Conservation (phyloP, 1,140 invertebrate species). For the Zaprionus taronus region DNA sequence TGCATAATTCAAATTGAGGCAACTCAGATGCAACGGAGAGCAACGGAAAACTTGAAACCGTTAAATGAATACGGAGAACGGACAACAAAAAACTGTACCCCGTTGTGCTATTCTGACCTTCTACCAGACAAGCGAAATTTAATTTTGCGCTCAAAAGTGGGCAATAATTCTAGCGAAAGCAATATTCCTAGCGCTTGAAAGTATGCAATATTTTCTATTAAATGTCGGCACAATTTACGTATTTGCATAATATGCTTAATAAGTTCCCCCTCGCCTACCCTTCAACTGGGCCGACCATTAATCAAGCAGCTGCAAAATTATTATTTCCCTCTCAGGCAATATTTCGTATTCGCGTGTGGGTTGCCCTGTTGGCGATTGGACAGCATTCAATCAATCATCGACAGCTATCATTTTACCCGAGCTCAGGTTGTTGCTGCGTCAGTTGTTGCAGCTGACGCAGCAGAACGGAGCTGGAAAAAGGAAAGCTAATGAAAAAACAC, state of each 20-base stretch:
- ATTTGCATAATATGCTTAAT: conserved; percentile 31
- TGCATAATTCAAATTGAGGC: conserved; percentile 75
- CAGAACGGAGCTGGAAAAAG: neutral
- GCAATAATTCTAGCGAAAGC: neutral
- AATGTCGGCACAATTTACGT: conserved; percentile 54
- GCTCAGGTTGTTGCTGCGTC: neutral
- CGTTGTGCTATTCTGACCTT: conserved; percentile 63
- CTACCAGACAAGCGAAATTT: conserved; percentile 9
- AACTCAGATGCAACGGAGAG: conserved; percentile 13
- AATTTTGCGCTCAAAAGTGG: conserved; percentile 1
- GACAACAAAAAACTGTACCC: neutral
- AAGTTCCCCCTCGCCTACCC: neutral
- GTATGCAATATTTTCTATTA: conserved; percentile 64
- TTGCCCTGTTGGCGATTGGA: conserved; percentile 29
- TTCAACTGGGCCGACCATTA: conserved; percentile 8
- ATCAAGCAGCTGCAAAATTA: conserved; percentile 30
- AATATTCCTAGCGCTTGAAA: conserved; percentile 17
- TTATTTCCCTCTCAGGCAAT: conserved; percentile 15
- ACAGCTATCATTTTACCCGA: conserved; percentile 21
- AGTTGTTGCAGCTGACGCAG: neutral
- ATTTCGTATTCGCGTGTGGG: conserved; percentile 1
- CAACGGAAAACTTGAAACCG: neutral
- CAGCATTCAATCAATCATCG: conserved; percentile 61
- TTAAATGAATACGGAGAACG: neutral
- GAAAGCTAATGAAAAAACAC: neutral